Evolutionary conservation across 2,797 vertebrate genomes (phyloP).

Genomic region (Loris lydekkerianus): DNA sequence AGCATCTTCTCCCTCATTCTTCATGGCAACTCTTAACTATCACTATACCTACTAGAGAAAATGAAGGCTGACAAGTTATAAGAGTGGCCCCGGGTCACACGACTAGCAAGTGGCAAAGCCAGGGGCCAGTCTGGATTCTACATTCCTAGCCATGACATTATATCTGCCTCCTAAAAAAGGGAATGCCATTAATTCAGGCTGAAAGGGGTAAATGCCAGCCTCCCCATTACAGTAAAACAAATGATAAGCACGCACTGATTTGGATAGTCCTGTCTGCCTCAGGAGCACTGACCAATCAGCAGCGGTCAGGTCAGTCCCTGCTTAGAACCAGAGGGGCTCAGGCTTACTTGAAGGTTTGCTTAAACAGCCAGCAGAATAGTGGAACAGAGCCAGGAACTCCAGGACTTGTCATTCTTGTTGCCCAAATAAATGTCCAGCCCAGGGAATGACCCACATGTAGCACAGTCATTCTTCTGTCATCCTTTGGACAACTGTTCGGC

Average conservation of each 20-base stretch:
- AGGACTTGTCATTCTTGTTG: neutral
- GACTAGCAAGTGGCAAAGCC: neutral
- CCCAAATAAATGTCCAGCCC: neutral
- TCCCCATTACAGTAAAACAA: neutral
- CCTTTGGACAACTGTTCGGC: neutral
- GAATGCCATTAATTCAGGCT: neutral
- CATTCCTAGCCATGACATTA: neutral
- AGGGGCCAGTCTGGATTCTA: neutral
- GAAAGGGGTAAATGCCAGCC: neutral
- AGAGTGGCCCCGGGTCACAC: neutral
- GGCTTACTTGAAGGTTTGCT: neutral
- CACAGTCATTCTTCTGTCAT: neutral
- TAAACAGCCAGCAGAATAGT: neutral
- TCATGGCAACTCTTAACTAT: accelerated
- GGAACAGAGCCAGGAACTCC: neutral
- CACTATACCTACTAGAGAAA: neutral
- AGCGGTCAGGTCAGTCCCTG: neutral
- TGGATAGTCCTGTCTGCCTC: neutral
- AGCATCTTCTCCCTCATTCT: neutral
- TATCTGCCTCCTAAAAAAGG: neutral
- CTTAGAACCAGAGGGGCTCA: neutral
- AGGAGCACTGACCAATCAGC: accelerated
- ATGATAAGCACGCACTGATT: neutral
- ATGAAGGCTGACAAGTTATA: neutral
- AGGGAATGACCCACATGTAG: neutral